phyloP scores from a whole-genome alignment of 2,797 vertebrate genomes.

The Danionella dracula region DNA sequence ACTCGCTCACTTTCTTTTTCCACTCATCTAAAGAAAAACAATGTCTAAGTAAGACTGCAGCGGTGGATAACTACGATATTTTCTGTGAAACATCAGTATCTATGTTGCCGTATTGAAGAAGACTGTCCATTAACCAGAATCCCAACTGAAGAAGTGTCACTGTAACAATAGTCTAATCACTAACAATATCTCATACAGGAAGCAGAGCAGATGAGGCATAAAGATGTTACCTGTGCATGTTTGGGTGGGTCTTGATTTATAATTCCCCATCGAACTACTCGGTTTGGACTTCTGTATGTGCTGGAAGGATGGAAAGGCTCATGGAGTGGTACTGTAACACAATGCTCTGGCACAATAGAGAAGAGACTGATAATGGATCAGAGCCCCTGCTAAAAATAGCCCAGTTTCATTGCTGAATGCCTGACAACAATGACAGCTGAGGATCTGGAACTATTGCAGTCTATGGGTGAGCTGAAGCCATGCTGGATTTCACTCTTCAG shows the following conservation, averaged over 20 bases:
- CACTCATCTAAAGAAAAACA: slow-evolving; percentile 79
- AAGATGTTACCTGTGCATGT: slow-evolving; percentile 90
- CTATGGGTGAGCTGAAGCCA: not conserved
- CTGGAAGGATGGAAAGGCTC: slow-evolving; percentile 36
- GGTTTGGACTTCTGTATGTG: slow-evolving; percentile 42
- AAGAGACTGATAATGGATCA: slow-evolving; percentile 73
- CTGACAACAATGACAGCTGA: slow-evolving; percentile 74
- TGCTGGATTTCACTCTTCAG: not conserved
- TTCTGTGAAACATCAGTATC: too few species aligned
- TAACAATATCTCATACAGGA: too few species aligned
- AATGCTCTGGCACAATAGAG: slow-evolving; percentile 61
- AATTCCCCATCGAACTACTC: slow-evolving; percentile 86
- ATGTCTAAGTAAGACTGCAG: not conserved
- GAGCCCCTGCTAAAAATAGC: slow-evolving; percentile 89
- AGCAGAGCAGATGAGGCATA: not conserved
- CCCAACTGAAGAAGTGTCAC: too few species aligned
- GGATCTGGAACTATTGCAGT: slow-evolving; percentile 10
- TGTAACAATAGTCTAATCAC: too few species aligned
- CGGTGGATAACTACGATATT: too few species aligned
- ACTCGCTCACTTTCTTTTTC: slow-evolving; percentile 97
- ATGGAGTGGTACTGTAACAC: slow-evolving; percentile 58
- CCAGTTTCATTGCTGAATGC: slow-evolving; percentile 73
- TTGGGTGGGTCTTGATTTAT: slow-evolving; percentile 94
- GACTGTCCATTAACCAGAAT: too few species aligned
- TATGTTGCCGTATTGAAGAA: too few species aligned